Conservation (phyloP, 2,797 vertebrate species). For the Eptatretus atami region DNA sequence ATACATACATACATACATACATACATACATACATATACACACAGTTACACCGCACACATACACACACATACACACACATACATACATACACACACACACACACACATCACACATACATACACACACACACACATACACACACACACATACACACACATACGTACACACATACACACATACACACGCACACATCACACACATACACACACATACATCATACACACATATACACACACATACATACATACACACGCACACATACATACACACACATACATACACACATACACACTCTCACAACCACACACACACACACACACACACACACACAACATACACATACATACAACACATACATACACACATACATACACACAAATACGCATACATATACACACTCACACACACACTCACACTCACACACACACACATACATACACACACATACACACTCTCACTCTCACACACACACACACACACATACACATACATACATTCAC, state of each 20-base stretch:
- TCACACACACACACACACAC: not conserved
- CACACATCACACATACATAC: not conserved
- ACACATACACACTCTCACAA: too few relatives aligned
- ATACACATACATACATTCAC: not conserved
- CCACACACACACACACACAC: not conserved
- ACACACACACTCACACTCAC: not conserved
- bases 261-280: not conserved
- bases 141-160: not conserved
- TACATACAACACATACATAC: not conserved
- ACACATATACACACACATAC: not conserved
- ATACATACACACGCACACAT: not conserved
- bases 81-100: too few relatives aligned
- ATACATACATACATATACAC: not conserved
- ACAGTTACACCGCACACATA: not conserved
- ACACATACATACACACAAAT: not conserved
- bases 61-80: not conserved
- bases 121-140: not conserved
- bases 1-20: not conserved
- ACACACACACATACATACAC: not conserved
- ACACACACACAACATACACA: not conserved
- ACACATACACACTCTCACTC: not conserved
- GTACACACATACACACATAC: not conserved
- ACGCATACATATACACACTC: not conserved
- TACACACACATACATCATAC: not conserved
- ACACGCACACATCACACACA: not conserved